Base-by-base conservation (phyloP, 1,140 invertebrate species). In the Macrosteles quadrilineatus region DNA sequence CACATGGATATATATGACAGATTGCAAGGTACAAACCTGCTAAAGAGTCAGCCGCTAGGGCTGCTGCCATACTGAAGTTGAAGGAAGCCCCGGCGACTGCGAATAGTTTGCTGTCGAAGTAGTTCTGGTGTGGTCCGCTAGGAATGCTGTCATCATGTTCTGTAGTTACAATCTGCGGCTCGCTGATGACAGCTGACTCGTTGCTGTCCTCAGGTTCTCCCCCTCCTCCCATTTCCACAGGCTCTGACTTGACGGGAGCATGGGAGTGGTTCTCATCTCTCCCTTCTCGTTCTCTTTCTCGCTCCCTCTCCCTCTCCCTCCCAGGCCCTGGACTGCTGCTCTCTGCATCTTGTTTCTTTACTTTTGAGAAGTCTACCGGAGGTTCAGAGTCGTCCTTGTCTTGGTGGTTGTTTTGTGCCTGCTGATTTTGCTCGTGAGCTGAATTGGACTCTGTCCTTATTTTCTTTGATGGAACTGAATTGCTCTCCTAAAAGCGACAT, bases 31-130 rank as follows among this genome's bases (percentile, higher is more conserved):
- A 36, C 65, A 64, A 47, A 92, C 91, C 90, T 85, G 90, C 87
- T 77, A 93, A 82, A 67, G 89, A 86, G 78, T 92, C 91, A 36
- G 89, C 84, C 59, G 87, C 86, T 19, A 91, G 83, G 50, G 77
- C 77, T 19, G 90, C 89, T 59, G 88, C 87, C 87, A 93, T 92
- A 76, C 87, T 88, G 80, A 92, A 93, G 83, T 90, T 92, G 81
- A 91, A 93, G 72, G 86, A 85, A 50, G 86, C 87, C 17, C 87
- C 85, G 67, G 88, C 85, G 45, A 85, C 82, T 1, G 86, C 84
- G 81, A 92, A 94, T 62, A 93, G 82, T 80, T 93, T 94, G 75
- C 87, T 87, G 70, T 93, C 91, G 43, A 85, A 72, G 69, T 77
- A 80, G 89, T 89, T 72, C 43, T 67, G 65, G n/a, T 53, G 65